A percentile compares a stretch with the other conserved stretches of the same genome.
Conservation (phyloP, 2,888 invertebrate species). For the Dinocampus coccinellae region DNA sequence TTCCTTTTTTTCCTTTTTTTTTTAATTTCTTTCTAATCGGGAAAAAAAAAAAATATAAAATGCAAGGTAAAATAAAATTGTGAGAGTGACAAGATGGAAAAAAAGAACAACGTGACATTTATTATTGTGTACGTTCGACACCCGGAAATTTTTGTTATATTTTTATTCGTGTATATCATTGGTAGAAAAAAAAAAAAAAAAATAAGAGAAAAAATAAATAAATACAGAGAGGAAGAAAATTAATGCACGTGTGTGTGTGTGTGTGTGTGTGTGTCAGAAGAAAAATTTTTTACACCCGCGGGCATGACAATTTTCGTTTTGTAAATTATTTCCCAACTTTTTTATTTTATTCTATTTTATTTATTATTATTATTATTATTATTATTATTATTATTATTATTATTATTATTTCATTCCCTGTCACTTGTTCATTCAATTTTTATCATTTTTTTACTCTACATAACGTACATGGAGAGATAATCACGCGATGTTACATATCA, state of each 20-base stretch:
- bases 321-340: constrained; percentile 4
- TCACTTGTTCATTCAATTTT: constrained; percentile 33
- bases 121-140: constrained; percentile 42
- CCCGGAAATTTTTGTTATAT: constrained; percentile 37
- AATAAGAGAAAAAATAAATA: constrained; percentile 20
- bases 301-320: constrained; percentile 34
- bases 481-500: constrained; percentile 59
- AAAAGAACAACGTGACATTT: constrained; percentile 32
- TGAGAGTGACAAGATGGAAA: too few relatives aligned
- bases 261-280: too few relatives aligned
- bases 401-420: too few relatives aligned
- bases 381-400: too few relatives aligned
- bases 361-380: too few relatives aligned
- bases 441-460: constrained; percentile 22
- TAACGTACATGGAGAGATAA: constrained; percentile 13
- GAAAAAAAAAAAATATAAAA: constrained; percentile 20
- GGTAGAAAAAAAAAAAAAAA: background rate
- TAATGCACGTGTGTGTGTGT: constrained; percentile 17
- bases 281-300: constrained; percentile 7
- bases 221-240: background rate
- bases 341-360: too few relatives aligned
- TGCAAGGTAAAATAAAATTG: constrained; percentile 11
- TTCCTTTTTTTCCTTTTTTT: too few relatives aligned
- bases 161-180: background rate
- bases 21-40: constrained; percentile 12